Evolutionary conservation across 2,113 vertebrate species (phyloP), one percentile per base, ranked within the genome.

Genomic region (Mesoclemmys tuberculata): DNA sequence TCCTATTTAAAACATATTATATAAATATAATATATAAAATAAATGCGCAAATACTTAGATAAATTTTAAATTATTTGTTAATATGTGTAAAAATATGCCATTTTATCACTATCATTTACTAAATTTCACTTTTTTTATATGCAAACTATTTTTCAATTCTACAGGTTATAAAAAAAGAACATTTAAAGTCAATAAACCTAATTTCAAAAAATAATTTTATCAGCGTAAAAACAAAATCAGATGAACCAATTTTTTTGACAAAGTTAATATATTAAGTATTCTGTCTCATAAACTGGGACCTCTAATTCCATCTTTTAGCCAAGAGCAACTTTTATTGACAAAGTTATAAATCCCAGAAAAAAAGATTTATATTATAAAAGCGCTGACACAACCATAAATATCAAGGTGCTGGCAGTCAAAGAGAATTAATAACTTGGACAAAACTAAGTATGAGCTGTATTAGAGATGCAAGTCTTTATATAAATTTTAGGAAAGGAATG

Each of bases 381-480:
- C 55, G 64, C 89, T 89, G 93, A 93, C 93, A 90, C 1, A 1
- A 55, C 41, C 92, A 87, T 95, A 97, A 95, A 95, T 94, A 94
- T 14, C 93, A 94, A 83, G 4, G 5, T 79, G 83, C 93, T 89
- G 85, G 82, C 2, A 0, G 93, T 93, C 44, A 93, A 90, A 87
- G 48, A 92, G 35, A 68, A 93, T 97, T 90, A 96, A n/a, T 94
- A 94, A 96, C 51, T 82, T 41, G 87, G 95, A 93, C 90, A 96
- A 55, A 38, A 94, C 91, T 74, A 96, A 58, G 31, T 75, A 87
- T 3, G 48, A 16, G 13, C 29, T 78, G 2, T 0, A 0, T 85
- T 88, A 85, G 56, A 92, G 54, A 56, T 61, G 48, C 27, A 87
- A 27, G 74, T 4, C 74, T 94, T 93, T 29, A 16, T 92, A 88